Evolutionary conservation across 2,888 invertebrate species (phyloP).

Genomic region (Caenorhabditis sp.): DNA sequence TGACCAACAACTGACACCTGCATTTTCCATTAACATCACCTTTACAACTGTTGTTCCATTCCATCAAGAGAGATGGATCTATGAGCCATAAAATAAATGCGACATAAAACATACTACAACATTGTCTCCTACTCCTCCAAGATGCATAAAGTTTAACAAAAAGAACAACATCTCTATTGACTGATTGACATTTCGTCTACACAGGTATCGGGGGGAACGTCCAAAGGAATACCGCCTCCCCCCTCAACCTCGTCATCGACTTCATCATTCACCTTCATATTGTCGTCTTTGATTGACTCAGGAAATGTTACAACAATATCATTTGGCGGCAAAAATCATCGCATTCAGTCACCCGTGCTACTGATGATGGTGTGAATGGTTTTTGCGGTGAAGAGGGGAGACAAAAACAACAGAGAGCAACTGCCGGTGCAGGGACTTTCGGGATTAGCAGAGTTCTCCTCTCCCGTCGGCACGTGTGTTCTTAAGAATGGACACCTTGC

Average conservation of each 20-base stretch:
- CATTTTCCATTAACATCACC: constrained; percentile 9
- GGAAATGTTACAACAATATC: constrained; percentile 61
- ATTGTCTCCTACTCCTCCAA: neutral
- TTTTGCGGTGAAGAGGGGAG: constrained; percentile 9
- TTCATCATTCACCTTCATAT: neutral
- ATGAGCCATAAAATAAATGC: constrained; percentile 46
- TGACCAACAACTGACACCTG: neutral
- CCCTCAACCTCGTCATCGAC: too few relatives aligned
- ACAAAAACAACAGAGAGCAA: constrained; percentile 44
- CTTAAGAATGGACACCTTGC: constrained; percentile 28
- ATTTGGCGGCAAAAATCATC: constrained; percentile 46
- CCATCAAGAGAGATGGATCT: constrained; percentile 8
- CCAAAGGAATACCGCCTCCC: constrained; percentile 52
- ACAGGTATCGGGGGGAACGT: neutral
- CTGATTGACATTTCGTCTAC: constrained; percentile 24
- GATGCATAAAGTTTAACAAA: constrained; percentile 43
- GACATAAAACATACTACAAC: neutral
- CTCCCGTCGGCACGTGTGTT: constrained; percentile 47
- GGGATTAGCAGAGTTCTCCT: constrained; percentile 32
- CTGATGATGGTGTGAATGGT: constrained; percentile 34
- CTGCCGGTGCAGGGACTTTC: constrained; percentile 30
- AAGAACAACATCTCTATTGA: constrained; percentile 28
- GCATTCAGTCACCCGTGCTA: constrained; percentile 17
- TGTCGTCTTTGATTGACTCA: constrained; percentile 17
- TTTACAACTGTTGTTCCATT: neutral